phyloP scores from a whole-genome alignment of 1,140 invertebrate genomes.

The Brevipalpus yothersi region DNA sequence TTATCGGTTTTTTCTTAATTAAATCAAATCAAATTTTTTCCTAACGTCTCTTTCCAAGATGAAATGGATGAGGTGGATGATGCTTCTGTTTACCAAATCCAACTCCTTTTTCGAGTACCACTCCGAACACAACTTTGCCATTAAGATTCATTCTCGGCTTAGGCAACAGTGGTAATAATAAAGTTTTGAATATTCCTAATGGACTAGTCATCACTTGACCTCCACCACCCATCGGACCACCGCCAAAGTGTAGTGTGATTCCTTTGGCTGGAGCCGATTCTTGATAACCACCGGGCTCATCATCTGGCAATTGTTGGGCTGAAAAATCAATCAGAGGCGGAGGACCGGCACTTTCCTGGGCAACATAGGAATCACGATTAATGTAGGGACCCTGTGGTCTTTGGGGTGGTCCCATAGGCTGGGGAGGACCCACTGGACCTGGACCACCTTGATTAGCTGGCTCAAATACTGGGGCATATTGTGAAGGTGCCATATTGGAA shows the following conservation, averaged over 20 bases:
- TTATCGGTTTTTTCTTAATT: too few species aligned
- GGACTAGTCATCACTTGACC: slow-evolving; percentile 10
- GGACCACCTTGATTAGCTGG: too few species aligned
- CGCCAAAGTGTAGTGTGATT: slow-evolving; percentile 5
- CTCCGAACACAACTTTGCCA: slow-evolving; percentile 15
- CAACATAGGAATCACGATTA: not conserved
- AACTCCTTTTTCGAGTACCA: slow-evolving; percentile 15
- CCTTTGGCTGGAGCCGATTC: slow-evolving; percentile 1
- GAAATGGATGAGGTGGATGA: not conserved
- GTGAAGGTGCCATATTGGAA: too few species aligned
- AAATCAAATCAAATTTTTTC: too few species aligned
- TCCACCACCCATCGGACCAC: slow-evolving; percentile 9
- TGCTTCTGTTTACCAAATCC: slow-evolving; percentile 8
- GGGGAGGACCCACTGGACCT: too few species aligned
- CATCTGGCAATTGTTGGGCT: not conserved
- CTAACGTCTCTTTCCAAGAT: too few species aligned
- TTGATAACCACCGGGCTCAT: not conserved
- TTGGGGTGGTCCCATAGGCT: too few species aligned
- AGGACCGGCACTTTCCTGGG: not conserved
- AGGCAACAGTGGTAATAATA: slow-evolving; percentile 14
- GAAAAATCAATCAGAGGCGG: not conserved
- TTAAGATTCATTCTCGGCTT: slow-evolving; percentile 14
- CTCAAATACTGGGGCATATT: too few species aligned
- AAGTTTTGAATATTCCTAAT: slow-evolving; percentile 12
- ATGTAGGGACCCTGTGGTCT: not conserved